Conservation (phyloP, 2,797 vertebrate species). For the Masticophis lateralis region DNA sequence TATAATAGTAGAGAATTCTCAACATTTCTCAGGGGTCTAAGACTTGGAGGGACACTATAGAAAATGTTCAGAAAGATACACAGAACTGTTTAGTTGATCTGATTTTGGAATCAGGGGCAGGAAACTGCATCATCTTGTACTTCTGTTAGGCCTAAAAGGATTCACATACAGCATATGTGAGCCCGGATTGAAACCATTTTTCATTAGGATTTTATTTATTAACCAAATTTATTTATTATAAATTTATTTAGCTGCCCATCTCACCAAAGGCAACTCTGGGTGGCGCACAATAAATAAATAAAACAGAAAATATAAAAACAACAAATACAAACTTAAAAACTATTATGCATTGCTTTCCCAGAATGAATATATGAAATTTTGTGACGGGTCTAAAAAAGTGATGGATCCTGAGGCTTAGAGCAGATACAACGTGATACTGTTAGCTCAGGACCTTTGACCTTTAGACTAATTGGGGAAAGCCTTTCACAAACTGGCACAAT, state of each 20-base stretch:
- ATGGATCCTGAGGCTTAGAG: not conserved
- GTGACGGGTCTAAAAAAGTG: not conserved
- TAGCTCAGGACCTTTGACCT: not conserved
- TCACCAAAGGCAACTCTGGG: not conserved
- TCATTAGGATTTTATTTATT: not conserved
- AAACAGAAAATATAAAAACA: not conserved
- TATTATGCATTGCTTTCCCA: not conserved
- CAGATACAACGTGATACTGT: not conserved
- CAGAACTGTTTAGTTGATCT: not conserved
- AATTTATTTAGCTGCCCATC: not conserved
- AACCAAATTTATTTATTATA: not conserved
- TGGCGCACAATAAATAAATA: not conserved
- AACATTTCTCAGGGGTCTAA: accelerated
- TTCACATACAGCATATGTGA: not conserved
- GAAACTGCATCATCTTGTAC: not conserved
- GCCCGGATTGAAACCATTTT: not conserved
- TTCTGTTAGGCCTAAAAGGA: not conserved
- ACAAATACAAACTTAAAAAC: not conserved
- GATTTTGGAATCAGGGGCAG: not conserved
- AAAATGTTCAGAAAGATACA: not conserved
- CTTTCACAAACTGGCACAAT: not conserved
- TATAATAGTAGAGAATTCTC: not conserved
- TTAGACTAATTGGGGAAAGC: not conserved
- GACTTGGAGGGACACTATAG: not conserved
- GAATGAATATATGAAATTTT: not conserved